Conservation (phyloP, 2,113 vertebrate species). For the Tachysurus vachellii region DNA sequence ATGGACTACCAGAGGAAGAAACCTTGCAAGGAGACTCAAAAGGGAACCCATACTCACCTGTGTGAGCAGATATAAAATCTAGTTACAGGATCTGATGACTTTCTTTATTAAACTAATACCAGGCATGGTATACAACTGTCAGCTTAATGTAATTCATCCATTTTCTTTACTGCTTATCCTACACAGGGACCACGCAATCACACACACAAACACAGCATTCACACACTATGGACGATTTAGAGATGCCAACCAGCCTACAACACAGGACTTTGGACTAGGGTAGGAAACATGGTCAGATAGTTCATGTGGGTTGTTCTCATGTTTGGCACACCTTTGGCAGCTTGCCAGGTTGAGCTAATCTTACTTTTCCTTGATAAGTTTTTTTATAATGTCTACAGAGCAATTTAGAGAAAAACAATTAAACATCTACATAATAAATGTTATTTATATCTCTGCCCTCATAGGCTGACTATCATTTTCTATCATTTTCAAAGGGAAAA, state of each 20-base stretch:
- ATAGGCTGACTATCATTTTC: not conserved
- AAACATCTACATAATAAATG: not conserved
- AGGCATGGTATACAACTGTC: not conserved
- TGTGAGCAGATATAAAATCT: not conserved
- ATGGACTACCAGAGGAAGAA: not conserved
- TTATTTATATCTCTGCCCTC: not conserved
- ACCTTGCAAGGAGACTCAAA: not conserved
- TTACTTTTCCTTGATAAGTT: not conserved
- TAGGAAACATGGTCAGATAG: not conserved
- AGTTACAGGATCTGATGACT: not conserved
- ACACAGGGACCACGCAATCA: no score
- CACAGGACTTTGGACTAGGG: no score
- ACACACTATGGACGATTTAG: no score
- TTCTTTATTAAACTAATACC: not conserved
- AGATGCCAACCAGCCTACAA: no score
- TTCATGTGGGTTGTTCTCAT: not conserved
- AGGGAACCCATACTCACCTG: not conserved
- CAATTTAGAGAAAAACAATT: not conserved
- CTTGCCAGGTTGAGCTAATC: not conserved
- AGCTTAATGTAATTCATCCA: not conserved
- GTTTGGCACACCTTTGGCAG: not conserved
- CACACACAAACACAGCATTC: no score
- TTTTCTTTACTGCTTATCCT: no score
- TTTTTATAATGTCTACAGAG: not conserved
- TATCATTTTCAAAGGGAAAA: not conserved